Conservation (phyloP, 2,113 vertebrate genomes). For the Anguilla rostrata region DNA sequence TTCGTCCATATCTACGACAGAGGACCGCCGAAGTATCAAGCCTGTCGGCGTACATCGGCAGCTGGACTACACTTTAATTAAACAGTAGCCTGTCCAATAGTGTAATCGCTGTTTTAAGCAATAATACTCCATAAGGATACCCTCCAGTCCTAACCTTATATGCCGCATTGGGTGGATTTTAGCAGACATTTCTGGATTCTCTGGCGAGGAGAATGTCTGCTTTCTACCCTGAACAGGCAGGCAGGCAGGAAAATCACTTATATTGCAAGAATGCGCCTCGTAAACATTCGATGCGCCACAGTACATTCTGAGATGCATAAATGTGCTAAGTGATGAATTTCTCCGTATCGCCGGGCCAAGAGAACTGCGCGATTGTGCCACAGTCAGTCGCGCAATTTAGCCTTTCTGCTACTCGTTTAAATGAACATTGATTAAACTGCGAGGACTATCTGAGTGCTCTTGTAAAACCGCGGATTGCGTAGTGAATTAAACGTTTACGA, state of each 20-base stretch:
- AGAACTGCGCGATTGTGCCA: not conserved
- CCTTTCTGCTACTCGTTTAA: not conserved
- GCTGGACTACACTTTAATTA: not conserved
- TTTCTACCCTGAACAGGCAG: not conserved
- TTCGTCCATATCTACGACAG: not conserved
- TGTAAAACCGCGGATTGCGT: too few species aligned
- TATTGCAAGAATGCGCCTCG: not conserved
- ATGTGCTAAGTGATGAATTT: not conserved
- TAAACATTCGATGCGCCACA: not conserved
- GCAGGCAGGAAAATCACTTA: not conserved
- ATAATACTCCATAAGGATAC: not conserved
- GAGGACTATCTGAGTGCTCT: not conserved
- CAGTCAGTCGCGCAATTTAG: not conserved
- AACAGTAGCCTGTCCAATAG: not conserved
- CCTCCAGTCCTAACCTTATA: not conserved
- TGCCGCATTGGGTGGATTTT: not conserved
- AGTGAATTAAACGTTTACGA: too few species aligned
- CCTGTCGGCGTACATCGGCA: not conserved
- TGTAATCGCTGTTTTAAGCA: not conserved
- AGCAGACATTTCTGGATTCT: not conserved
- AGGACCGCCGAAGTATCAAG: not conserved
- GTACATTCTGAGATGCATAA: not conserved
- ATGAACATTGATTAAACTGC: not conserved
- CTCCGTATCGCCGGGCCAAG: not conserved
- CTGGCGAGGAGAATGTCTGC: not conserved